Percentiles rank a stretch among this genome's conserved stretches.
Evolutionary conservation across 2,113 vertebrate genomes (phyloP).

Genomic region (Poicephalus gulielmi): DNA sequence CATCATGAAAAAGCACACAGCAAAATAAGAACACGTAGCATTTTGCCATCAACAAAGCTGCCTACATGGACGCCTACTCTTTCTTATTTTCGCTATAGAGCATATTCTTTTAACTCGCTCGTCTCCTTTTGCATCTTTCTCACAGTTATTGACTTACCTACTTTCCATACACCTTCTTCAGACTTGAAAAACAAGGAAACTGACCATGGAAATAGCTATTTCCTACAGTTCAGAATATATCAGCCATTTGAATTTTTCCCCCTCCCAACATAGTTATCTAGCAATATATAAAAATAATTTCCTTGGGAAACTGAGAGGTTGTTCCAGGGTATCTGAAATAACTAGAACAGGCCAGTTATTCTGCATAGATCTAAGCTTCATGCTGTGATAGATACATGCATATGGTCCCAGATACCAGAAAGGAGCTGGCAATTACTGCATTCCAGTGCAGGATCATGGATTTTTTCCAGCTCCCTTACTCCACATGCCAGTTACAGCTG

Average conservation of each 20-base stretch:
- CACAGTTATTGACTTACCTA: neutral
- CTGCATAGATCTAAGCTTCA: neutral
- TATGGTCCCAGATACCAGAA: neutral
- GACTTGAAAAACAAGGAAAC: neutral
- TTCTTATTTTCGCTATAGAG: conserved; percentile 26
- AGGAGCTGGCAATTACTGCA: conserved; percentile 13
- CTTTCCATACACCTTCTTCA: neutral
- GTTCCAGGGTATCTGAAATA: neutral
- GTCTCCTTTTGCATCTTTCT: neutral
- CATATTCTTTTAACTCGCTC: neutral
- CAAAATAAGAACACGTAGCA: conserved; percentile 44
- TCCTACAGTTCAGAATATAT: neutral
- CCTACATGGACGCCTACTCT: conserved; percentile 23
- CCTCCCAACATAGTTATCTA: neutral
- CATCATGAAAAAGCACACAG: neutral
- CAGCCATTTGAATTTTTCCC: neutral
- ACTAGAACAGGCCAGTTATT: neutral
- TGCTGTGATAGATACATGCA: neutral
- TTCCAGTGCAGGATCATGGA: neutral
- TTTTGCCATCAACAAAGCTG: conserved; percentile 43
- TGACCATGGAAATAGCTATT: neutral
- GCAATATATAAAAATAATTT: neutral
- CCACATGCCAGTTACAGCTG: neutral
- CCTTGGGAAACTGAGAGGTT: neutral
- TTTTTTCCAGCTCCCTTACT: neutral